phyloP scores from a whole-genome alignment of 2,113 vertebrate species.

The Panthera leo region DNA sequence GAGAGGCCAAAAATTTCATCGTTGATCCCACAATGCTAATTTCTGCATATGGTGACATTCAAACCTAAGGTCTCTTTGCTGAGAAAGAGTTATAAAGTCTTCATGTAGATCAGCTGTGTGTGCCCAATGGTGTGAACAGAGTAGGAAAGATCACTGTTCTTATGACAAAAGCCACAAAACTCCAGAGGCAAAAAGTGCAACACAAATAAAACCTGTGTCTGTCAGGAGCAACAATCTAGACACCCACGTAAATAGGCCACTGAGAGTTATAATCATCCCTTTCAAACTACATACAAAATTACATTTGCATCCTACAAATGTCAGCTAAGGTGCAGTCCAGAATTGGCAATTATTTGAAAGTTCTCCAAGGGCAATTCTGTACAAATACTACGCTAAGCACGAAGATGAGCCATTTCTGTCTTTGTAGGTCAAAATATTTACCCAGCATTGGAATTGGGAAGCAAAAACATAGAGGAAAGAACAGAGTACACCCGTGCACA shows the following conservation, averaged over 20 bases:
- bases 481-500: neutral
- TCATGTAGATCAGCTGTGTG: neutral
- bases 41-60: neutral
- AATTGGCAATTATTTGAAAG: neutral
- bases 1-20: neutral
- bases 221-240: no score
- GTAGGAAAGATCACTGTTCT: neutral
- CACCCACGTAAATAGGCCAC: neutral
- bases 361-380: neutral
- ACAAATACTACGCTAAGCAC: neutral
- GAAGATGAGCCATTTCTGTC: neutral
- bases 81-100: neutral
- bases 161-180: neutral
- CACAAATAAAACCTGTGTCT: neutral
- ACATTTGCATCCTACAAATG: neutral
- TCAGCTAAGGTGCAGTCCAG: neutral
- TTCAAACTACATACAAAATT: neutral
- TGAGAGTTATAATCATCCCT: neutral
- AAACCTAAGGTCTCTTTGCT: neutral
- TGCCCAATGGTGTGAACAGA: neutral
- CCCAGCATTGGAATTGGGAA: neutral
- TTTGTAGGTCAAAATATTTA: neutral
- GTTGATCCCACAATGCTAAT: neutral
- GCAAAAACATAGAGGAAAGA: no score
- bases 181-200: neutral